A percentile compares a stretch with the other conserved stretches of the same genome.
phyloP scores from a whole-genome alignment of 1,140 invertebrate genomes.

The Heliothis virescens region DNA sequence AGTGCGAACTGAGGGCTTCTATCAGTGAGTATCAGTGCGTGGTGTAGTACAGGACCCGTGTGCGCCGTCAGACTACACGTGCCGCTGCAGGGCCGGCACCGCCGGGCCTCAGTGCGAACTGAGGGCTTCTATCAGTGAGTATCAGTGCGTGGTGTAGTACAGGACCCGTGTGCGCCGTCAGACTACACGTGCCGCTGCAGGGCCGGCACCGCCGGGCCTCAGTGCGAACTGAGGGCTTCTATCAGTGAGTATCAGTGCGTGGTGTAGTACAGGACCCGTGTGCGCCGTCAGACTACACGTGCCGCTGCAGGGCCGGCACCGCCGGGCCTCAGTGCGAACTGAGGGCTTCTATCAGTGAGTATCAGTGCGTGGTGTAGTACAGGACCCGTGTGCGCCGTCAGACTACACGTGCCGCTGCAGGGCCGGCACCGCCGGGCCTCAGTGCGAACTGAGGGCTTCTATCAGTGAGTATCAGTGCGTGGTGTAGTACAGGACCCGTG shows the following conservation, averaged over 20 bases:
- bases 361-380: too few relatives aligned
- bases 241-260: conserved; percentile 60
- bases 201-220: conserved; percentile 94
- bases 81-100: conserved; percentile 95
- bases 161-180: too few relatives aligned
- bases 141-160: too few relatives aligned
- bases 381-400: too few relatives aligned
- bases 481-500: too few relatives aligned
- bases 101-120: conserved; percentile 97
- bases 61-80: conserved; percentile 96
- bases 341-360: conserved; percentile 77
- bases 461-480: conserved; percentile 60
- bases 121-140: conserved; percentile 77
- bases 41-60: too few relatives aligned
- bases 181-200: conserved; percentile 96
- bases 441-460: conserved; percentile 92
- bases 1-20: conserved; percentile 92
- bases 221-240: conserved; percentile 92
- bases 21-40: conserved; percentile 60
- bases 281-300: conserved; percentile 96
- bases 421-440: conserved; percentile 94
- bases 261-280: too few relatives aligned
- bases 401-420: conserved; percentile 96
- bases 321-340: conserved; percentile 97
- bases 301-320: conserved; percentile 95